phyloP scores from a whole-genome alignment of 2,888 invertebrate genomes.

The Megaustenia siamemsis region DNA sequence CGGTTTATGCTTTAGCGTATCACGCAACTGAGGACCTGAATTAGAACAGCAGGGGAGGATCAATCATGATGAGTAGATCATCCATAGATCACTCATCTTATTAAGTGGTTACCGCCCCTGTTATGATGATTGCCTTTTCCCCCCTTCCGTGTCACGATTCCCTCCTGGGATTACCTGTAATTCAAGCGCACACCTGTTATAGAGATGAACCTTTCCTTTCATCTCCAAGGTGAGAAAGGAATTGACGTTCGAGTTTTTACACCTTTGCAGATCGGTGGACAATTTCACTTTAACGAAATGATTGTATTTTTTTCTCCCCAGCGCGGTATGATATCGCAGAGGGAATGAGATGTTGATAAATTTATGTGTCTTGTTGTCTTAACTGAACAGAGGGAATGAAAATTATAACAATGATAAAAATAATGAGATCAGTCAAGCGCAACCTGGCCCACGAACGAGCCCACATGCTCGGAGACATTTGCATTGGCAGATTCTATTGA shows the following conservation, averaged over 20 bases:
- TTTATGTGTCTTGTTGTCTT: not conserved
- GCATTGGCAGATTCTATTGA: not conserved
- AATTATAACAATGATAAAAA: not conserved
- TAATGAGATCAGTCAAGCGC: not conserved
- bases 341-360: not conserved
- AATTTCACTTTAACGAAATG: not conserved
- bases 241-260: not conserved
- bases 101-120: conserved; percentile 26
- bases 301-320: not conserved
- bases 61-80: conserved; percentile 7
- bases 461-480: not conserved
- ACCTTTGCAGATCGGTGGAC: not conserved
- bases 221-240: conserved; percentile 22
- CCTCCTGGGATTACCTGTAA: not conserved
- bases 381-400: not conserved
- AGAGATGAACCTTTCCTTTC: not conserved
- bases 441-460: not conserved
- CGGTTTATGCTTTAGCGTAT: not conserved
- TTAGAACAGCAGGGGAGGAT: conserved; percentile 10
- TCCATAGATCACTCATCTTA: conserved; percentile 10
- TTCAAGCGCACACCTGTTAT: conserved; percentile 25
- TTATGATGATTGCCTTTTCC: conserved; percentile 18
- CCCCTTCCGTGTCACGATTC: not conserved
- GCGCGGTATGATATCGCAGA: not conserved
- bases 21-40: conserved; percentile 1